Evolutionary conservation across 2,113 vertebrate genomes (phyloP), one percentile per base, ranked within the genome.

Genomic region (Callipepla californica): DNA sequence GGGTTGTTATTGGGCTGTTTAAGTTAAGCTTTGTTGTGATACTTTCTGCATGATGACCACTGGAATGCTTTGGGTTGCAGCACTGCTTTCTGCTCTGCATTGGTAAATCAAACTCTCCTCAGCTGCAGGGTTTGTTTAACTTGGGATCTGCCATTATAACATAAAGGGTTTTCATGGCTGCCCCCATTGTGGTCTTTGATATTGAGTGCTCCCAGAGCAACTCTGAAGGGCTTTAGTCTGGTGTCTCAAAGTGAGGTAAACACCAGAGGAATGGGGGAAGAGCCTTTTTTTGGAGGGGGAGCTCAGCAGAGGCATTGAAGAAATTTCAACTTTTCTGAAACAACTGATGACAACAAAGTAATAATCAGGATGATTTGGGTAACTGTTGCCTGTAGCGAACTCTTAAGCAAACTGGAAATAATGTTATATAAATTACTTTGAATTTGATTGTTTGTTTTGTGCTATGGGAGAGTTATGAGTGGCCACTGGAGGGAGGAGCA

Each of bases 71-170:
- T 73, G 75, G 50, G 82, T 73, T 53, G 72, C 47, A 45, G 68
- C 1, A 0, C 47, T 84, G 51, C 36, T 80, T 70, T 45, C 61
- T 67, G 18, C 57, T 75, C 57, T 80, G 51, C 38, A 25, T 78
- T 90, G 70, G 30, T 38, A 53, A 55, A 22, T 45, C 47, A 23
- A 36, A 15, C 25, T 85, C 66, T 40, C 19, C 51, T 32, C 47
- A 80, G 40, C 11, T 38, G 9, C 11, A 13, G 38, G 45, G 30
- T 47, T 77, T 19, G 13, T 75, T 86, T 59, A 16, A 40, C 48
- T 15, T 26, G 36, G 50, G 48, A 76, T 44, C 44, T 0, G 0
- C 16, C 75, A n/a, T 15, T 2, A 3, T 68, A 40, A 83, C 83
- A 92, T 53, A 51, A 74, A 1, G 0, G 7, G 40, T 84, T 47